Base-by-base conservation (phyloP, 1,140 invertebrate species). In the Mamestra configurata region DNA sequence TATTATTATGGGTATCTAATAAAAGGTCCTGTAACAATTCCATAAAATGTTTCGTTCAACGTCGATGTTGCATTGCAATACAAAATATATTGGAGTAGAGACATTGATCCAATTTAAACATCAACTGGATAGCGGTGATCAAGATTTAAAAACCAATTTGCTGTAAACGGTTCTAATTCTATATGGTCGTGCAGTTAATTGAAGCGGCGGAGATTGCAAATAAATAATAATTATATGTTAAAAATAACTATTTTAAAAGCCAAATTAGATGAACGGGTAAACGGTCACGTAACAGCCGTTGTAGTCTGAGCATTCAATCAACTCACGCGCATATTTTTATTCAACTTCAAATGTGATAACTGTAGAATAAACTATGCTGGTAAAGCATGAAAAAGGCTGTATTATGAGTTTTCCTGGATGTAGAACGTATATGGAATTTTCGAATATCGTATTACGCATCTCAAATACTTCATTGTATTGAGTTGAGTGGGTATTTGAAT, bases 211-310 rank as follows among this genome's bases (percentile, higher is more conserved):
- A 59, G 40, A 61, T 61, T 46, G 53, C 40, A 46, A 61, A 61
- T 76, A 57, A 83, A 72, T 77, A 77, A 46, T 84, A 89, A 88
- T 85, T 51, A 83, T 85, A 84, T 79, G 84, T 85, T 83, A 78
- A 66, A 83, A 86, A 85, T 43, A 86, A 86, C 88, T 82, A 88
- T 86, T 89, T 81, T 86, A 86, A 89, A 86, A 82, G 80, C 70
- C 80, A 87, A 89, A 89, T 89, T 86, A 88, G 83, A 84, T 82
- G 84, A 87, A 80, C 70, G 82, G 81, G 88, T 87, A 90, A 90
- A 86, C 84, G 86, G 86, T 90, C 91, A 90, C 91, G 87, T 90
- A 91, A 81, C 70, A 76, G 81, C 75, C 82, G 80, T 85, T 85
- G 83, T 77, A 84, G 82, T 77, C 83, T 51, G 82, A 89, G 86